A percentile compares a stretch with the other conserved stretches of the same genome.
Evolutionary conservation across 2,113 vertebrate genomes (phyloP).

Genomic region (Scytalopus superciliaris): DNA sequence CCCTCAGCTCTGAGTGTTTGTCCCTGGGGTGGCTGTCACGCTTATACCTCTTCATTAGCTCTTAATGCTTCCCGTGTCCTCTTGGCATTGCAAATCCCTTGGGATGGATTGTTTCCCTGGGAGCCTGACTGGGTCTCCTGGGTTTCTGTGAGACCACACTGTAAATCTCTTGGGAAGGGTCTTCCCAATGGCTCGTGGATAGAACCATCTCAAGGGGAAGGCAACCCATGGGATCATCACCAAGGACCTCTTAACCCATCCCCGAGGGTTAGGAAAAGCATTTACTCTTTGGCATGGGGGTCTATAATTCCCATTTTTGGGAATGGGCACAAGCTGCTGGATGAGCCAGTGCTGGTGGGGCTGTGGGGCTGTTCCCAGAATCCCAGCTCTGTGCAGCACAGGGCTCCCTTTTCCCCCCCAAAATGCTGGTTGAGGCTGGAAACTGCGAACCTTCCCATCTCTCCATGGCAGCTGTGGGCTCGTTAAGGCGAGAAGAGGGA

Average conservation of each 20-base stretch:
- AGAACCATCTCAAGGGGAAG: not conserved
- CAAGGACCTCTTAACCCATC: not conserved
- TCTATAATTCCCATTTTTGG: not conserved
- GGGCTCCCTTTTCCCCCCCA: accelerated
- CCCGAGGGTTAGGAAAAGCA: not conserved
- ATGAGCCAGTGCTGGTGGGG: accelerated
- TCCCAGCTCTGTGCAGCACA: accelerated
- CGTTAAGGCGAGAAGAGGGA: not conserved
- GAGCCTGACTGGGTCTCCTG: not conserved
- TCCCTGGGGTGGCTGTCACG: not conserved
- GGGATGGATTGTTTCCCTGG: not conserved
- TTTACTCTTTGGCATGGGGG: not conserved
- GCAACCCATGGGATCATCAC: not conserved
- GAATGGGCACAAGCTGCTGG: not conserved
- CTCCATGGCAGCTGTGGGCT: not conserved
- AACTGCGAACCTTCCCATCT: not conserved
- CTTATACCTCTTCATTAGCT: constrained; percentile 4
- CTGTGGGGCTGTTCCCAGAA: not conserved
- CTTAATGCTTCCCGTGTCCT: not conserved
- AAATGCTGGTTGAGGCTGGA: not conserved
- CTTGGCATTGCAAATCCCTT: not conserved
- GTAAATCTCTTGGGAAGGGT: not conserved
- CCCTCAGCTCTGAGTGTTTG: not conserved
- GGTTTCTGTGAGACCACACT: not conserved
- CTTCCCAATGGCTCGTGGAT: not conserved